Evolutionary conservation across 2,797 vertebrate genomes (phyloP), one percentile per base, ranked within the genome.

Genomic region (Melanogrammus aeglefinus): DNA sequence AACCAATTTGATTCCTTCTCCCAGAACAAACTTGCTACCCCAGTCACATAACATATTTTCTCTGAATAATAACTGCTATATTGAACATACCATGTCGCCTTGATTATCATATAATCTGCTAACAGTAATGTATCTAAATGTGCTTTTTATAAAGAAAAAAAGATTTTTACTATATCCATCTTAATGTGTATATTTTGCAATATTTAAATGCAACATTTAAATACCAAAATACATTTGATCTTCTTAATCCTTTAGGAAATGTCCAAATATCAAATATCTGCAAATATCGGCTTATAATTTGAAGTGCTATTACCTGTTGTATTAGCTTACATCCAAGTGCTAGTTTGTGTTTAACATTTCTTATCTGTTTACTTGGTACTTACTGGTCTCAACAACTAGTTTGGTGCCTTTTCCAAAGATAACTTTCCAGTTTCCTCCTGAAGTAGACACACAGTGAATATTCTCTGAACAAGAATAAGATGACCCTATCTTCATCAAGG

Each of bases 371-470:
- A 21, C 33, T 21, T 38, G 33, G 36, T 73, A 73, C 72, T 73
- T 38, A 90, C 88, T 87, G 76, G 74, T 41, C 69, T 75, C 76
- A 75, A 90, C 75, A 36, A 13, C 79, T 6, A 92, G 77, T 81
- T 81, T 71, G 77, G 75, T 81, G 76, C 83, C 88, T 73, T 73
- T 38, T 63, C 82, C 87, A 84, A 88, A 89, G 13, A 86, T 24
- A 0, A 88, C 18, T 79, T 86, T 89, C 71, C 8, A 33, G 73
- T 47, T 80, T 86, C 73, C 75, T 80, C 80, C 80, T 27, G 57
- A 57, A 57, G 47, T 0, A 81, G 82, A 86, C 90, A 90, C 89
- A 93, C 90, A 85, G 75, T 81, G 9, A 7, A 38, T 66, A 5
- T 13, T 38, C 27, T 9, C 77, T 63, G 1, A 79, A 51, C 81